These are phyloP conservation scores for Eulemur coronatus DNA, from an alignment of 2,797 vertebrate genomes.

Conservation along the genomic window DNA sequence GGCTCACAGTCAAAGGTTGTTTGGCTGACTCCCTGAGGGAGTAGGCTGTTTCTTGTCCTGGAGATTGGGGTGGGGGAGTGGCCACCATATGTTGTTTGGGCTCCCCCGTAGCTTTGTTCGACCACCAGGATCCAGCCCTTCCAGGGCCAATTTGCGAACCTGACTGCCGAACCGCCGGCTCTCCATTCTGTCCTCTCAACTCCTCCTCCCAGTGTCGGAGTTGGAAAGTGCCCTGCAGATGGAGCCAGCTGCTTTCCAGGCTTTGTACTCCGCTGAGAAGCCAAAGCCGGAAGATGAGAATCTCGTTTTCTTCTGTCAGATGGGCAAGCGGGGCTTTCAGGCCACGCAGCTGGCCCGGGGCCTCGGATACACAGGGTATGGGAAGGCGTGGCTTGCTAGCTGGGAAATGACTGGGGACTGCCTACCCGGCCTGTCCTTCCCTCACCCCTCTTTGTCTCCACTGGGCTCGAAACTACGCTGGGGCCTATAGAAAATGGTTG, in stretches of 20 bases:
- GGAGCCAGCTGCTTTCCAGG: constrained; percentile 85
- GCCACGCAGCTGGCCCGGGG: constrained; percentile 84
- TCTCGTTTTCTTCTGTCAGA: constrained; percentile 89
- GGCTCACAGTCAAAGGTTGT: neutral
- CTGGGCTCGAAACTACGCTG: constrained; percentile 71
- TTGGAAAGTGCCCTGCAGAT: constrained; percentile 86
- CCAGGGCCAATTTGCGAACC: neutral
- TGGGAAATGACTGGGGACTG: neutral
- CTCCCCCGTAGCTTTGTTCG: neutral
- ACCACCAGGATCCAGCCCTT: neutral
- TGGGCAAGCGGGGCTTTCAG: constrained; percentile 83
- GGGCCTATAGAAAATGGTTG: constrained; percentile 71
- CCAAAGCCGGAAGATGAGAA: constrained; percentile 73
- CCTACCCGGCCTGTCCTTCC: neutral
- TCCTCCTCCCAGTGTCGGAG: constrained; percentile 81
- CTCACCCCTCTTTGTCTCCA: neutral
- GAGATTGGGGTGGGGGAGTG: neutral
- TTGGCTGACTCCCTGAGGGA: neutral
- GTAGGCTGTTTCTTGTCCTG: neutral
- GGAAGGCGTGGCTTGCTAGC: neutral
- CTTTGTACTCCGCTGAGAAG: constrained; percentile 81
- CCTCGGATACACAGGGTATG: constrained; percentile 87
- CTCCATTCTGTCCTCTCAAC: neutral
- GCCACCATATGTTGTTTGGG: neutral
- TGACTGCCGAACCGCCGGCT: neutral